Evolutionary conservation across 2,888 invertebrate genomes (phyloP).

Genomic region (Tetragonula carbonaria): DNA sequence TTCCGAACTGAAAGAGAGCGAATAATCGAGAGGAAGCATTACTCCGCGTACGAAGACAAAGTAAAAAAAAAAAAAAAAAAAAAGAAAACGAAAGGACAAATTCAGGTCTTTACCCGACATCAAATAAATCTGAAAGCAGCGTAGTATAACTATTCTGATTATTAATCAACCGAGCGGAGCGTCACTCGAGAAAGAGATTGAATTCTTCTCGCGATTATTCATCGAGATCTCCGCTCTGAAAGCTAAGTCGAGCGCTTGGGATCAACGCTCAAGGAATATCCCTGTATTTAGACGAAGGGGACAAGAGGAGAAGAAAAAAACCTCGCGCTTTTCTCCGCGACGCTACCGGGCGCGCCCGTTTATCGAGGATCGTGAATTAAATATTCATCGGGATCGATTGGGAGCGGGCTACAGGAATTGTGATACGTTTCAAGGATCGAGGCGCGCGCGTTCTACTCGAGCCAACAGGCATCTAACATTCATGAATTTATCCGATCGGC

Average conservation of each 20-base stretch:
- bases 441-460: neutral
- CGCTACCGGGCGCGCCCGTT: conserved; percentile 5
- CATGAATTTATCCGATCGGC: conserved; percentile 39
- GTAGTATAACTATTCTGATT: neutral
- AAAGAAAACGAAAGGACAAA: neutral
- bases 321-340: neutral
- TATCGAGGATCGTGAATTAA: conserved; percentile 41
- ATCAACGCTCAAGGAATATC: neutral
- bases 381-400: conserved; percentile 49
- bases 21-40: too few relatives aligned
- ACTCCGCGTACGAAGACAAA: too few relatives aligned
- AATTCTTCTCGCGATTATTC: neutral
- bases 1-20: too few relatives aligned
- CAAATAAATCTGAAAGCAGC: neutral
- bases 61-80: too few relatives aligned
- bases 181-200: neutral
- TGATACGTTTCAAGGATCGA: conserved; percentile 2
- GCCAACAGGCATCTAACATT: conserved; percentile 40
- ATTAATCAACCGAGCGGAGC: neutral
- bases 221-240: neutral
- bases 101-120: neutral
- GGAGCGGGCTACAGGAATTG: neutral
- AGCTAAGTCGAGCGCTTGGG: neutral
- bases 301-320: neutral
- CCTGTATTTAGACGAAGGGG: neutral